phyloP scores from a whole-genome alignment of 92 coral and sea anemone species.

The Siderastrea siderea region DNA sequence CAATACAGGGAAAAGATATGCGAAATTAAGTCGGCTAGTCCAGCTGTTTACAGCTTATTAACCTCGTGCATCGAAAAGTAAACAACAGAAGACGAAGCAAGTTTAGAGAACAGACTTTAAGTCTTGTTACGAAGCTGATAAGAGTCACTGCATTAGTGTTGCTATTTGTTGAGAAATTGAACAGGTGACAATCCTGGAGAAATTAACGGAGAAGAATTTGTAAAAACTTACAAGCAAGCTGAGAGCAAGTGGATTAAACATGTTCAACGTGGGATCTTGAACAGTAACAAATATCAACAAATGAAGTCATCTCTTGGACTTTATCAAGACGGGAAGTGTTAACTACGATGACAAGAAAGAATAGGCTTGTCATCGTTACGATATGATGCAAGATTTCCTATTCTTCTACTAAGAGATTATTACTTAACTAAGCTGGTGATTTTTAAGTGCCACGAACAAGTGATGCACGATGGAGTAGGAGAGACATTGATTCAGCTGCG shows the following conservation, averaged over 20 bases:
- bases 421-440: no score
- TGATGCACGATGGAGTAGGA: no score
- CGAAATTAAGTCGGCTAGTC: no score
- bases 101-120: background rate
- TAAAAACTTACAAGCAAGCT: background rate
- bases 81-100: background rate
- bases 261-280: background rate
- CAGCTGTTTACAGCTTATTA: no score
- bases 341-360: background rate
- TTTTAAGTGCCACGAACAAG: no score
- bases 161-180: background rate
- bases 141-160: background rate
- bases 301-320: background rate
- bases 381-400: no score
- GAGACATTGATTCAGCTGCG: no score
- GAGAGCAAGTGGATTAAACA: background rate
- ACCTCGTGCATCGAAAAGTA: no score
- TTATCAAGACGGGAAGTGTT: background rate
- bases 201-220: background rate
- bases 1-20: no score
- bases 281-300: background rate
- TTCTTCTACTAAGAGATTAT: no score
- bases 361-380: no score
- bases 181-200: background rate
- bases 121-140: background rate